Evolutionary conservation across 2,888 invertebrate species (phyloP).

Genomic region (Lapara coniferarum): DNA sequence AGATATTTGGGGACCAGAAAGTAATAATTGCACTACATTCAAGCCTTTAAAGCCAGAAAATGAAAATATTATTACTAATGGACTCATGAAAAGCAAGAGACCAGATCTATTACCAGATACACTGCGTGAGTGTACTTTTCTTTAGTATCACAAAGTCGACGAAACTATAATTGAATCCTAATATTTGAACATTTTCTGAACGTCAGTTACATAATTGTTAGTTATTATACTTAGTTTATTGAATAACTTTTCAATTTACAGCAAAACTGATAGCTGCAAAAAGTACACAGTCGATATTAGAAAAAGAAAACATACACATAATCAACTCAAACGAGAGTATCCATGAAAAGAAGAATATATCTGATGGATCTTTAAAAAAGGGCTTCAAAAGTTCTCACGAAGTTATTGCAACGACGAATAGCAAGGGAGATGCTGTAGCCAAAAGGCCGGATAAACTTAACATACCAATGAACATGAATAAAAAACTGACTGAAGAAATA

Average conservation of each 20-base stretch:
- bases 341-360: constrained; percentile 70
- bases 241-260: constrained; percentile 45
- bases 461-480: constrained; percentile 77
- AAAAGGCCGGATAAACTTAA: constrained; percentile 80
- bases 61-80: constrained; percentile 74
- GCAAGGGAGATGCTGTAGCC: constrained; percentile 75
- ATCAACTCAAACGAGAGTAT: constrained; percentile 73
- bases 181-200: no score
- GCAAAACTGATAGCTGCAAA: constrained; percentile 75
- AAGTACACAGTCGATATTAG: constrained; percentile 75
- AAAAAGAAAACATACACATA: constrained; percentile 75
- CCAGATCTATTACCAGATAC: constrained; percentile 86
- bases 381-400: constrained; percentile 71
- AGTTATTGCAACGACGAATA: constrained; percentile 78
- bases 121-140: constrained; percentile 64
- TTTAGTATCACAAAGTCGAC: not conserved
- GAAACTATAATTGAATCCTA: no score
- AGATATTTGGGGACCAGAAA: constrained; percentile 93
- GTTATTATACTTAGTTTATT: constrained; percentile 3
- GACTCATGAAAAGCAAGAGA: constrained; percentile 81
- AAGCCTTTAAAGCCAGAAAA: constrained; percentile 73
- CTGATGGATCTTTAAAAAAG: constrained; percentile 68
- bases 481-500: constrained; percentile 78
- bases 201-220: no score
- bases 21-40: constrained; percentile 76